These are phyloP conservation scores for Anhinga rufa DNA, from an alignment of 2,113 vertebrate genomes.

Conservation along the genomic window DNA sequence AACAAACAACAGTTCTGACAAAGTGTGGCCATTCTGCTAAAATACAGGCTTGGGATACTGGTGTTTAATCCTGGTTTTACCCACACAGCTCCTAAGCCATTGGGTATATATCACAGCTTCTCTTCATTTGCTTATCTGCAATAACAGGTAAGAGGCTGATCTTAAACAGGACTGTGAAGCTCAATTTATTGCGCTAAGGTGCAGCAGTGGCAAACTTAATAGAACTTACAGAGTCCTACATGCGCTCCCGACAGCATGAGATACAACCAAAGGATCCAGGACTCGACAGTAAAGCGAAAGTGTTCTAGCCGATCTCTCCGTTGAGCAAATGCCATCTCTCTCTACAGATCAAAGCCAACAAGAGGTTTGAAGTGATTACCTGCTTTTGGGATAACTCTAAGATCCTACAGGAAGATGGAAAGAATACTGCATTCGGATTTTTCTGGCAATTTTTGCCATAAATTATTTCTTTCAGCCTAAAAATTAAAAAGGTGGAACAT, in stretches of 20 bases:
- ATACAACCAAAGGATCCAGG: neutral
- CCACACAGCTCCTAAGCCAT: neutral
- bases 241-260: neutral
- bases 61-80: neutral
- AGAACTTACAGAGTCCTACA: accelerated
- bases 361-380: neutral
- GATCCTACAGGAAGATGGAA: neutral
- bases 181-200: neutral
- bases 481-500: neutral
- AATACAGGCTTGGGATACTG: neutral
- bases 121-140: neutral
- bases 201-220: neutral
- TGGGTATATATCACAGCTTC: accelerated
- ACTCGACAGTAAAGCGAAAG: neutral
- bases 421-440: neutral
- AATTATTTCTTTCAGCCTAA: neutral
- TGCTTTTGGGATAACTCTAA: neutral
- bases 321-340: neutral
- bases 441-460: neutral
- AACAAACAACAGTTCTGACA: neutral
- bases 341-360: neutral
- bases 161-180: neutral
- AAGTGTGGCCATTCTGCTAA: neutral
- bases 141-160: neutral
- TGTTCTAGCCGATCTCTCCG: neutral